phyloP scores from a whole-genome alignment of 1,140 invertebrate species.

The Centruroides sculpturatus region DNA sequence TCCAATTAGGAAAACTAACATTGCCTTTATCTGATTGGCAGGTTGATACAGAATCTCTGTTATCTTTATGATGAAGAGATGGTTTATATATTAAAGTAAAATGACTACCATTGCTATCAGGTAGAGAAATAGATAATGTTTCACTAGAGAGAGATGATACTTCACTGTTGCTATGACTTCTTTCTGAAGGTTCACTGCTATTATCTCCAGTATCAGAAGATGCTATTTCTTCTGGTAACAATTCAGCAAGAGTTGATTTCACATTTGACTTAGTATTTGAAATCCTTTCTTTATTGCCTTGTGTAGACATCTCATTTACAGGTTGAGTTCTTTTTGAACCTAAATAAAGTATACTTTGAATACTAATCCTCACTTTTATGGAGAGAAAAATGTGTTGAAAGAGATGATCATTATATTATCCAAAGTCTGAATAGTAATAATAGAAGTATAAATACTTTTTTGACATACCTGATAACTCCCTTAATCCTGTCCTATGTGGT shows the following conservation, averaged over 20 bases:
- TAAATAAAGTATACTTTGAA: too few relatives aligned
- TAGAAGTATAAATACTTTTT: too few relatives aligned
- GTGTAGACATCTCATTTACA: not conserved
- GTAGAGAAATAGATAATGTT: conserved; percentile 14
- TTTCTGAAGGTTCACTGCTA: not conserved
- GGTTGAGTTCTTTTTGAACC: not conserved
- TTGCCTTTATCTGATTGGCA: not conserved
- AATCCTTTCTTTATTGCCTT: not conserved
- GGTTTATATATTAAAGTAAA: conserved; percentile 14
- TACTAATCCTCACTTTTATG: too few relatives aligned
- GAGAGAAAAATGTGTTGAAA: too few relatives aligned
- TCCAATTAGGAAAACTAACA: too few relatives aligned
- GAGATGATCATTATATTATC: too few relatives aligned
- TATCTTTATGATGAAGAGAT: not conserved
- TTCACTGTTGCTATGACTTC: conserved; percentile 4
- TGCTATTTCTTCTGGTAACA: too few relatives aligned
- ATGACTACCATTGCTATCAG: conserved; percentile 17
- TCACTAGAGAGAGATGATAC: conserved; percentile 15
- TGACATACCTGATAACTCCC: too few relatives aligned
- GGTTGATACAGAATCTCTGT: not conserved
- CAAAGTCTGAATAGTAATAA: too few relatives aligned
- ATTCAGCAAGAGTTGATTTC: too few relatives aligned
- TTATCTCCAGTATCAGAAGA: not conserved
- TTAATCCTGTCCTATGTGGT: too few relatives aligned
- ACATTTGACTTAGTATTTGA: too few relatives aligned